A percentile compares a stretch with the other conserved stretches of the same genome.
Conservation (phyloP, 1,140 invertebrate species). For the Cherax destructor region DNA sequence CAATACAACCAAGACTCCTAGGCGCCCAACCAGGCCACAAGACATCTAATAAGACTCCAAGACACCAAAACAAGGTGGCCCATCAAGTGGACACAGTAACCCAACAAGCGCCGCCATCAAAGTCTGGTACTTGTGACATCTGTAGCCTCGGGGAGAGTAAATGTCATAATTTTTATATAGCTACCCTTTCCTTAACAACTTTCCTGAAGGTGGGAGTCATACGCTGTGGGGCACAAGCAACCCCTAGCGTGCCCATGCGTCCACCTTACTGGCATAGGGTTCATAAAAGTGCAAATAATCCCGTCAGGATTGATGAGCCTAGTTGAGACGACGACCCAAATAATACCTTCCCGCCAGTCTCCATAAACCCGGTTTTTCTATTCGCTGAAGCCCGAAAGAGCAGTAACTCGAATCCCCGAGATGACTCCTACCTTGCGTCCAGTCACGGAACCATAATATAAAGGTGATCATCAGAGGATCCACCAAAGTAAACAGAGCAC, state of each 20-base stretch:
- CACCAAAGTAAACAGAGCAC: slow-evolving; percentile 28
- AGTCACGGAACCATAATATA: slow-evolving; percentile 22
- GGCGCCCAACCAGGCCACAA: too few relatives aligned
- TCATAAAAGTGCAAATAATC: background rate
- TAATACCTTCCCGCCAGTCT: slow-evolving; percentile 16
- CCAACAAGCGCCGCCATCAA: too few relatives aligned
- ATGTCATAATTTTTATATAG: background rate
- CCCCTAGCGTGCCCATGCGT: too few relatives aligned
- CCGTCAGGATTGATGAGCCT: background rate
- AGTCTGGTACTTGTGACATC: background rate
- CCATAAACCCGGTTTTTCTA: background rate
- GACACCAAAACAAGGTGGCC: too few relatives aligned
- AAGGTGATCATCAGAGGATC: slow-evolving; percentile 14
- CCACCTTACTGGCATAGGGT: background rate
- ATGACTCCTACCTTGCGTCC: background rate
- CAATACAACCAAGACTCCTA: too few relatives aligned
- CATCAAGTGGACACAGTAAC: too few relatives aligned
- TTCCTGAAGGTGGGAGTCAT: background rate
- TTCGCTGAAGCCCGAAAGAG: too few relatives aligned
- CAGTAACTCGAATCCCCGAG: too few relatives aligned
- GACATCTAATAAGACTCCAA: too few relatives aligned
- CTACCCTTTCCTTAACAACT: background rate
- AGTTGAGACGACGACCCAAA: slow-evolving; percentile 27
- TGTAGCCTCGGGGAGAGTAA: background rate
- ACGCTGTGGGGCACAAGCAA: background rate